Conservation (phyloP, 2,797 vertebrate genomes). For the Australoheros facetus region DNA sequence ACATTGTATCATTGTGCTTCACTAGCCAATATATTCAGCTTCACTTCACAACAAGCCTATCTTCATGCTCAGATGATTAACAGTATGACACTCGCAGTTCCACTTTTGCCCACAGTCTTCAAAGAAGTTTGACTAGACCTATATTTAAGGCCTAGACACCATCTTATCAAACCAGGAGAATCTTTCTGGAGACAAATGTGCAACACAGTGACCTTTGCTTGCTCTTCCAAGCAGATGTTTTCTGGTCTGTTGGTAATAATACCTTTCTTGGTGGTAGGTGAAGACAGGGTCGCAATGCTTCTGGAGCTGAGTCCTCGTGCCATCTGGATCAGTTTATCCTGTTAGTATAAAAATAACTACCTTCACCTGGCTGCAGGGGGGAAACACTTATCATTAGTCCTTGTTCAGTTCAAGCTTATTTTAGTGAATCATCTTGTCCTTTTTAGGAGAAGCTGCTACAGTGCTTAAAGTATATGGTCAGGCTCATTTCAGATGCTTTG, state of each 20-base stretch:
- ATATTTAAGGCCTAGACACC: neutral
- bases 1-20: neutral
- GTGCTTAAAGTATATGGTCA: neutral
- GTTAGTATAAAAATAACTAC: conserved; percentile 36
- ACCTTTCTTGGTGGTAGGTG: conserved; percentile 54
- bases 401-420: conserved; percentile 27
- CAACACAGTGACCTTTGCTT: conserved; percentile 6
- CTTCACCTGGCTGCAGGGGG: conserved; percentile 39
- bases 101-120: neutral
- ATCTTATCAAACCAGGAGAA: conserved; percentile 20
- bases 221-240: conserved; percentile 46
- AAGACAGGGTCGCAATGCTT: conserved; percentile 36
- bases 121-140: neutral
- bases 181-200: conserved; percentile 8
- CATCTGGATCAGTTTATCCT: conserved; percentile 66
- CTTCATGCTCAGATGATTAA: neutral
- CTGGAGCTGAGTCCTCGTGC: conserved; percentile 16
- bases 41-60: neutral
- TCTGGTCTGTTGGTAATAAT: conserved; percentile 30
- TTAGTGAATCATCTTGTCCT: conserved; percentile 29
- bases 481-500: conserved; percentile 38
- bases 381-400: conserved; percentile 37
- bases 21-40: neutral
- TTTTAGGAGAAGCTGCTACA: conserved; percentile 40
- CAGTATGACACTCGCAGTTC: neutral